Conservation (phyloP, 35 echinoderm and acorn worm species). For the Strongylocentrotus purpuratus region DNA sequence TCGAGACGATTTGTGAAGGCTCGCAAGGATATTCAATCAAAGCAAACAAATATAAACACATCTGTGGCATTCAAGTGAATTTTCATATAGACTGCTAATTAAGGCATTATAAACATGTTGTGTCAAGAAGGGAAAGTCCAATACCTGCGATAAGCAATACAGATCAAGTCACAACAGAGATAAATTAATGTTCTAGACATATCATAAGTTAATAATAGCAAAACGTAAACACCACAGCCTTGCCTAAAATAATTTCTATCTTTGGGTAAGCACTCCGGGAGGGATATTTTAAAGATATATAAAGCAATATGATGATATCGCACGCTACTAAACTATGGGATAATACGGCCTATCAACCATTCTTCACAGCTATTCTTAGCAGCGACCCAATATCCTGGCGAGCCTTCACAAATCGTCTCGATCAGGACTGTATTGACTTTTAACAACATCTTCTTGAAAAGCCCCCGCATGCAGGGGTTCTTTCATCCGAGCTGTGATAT, state of each 20-base stretch:
- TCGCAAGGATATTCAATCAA: no score
- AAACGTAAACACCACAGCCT: background rate
- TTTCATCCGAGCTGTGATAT: background rate
- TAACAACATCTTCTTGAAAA: constrained; percentile 4
- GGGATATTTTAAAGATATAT: background rate
- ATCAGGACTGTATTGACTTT: background rate
- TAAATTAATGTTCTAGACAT: no score
- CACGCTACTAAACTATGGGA: background rate
- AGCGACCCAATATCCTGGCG: background rate
- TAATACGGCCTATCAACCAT: background rate
- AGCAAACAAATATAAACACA: background rate
- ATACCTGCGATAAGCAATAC: background rate
- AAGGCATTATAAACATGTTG: background rate
- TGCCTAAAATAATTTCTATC: background rate
- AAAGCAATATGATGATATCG: background rate
- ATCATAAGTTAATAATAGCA: no score
- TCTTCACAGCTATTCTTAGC: background rate
- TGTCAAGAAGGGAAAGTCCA: background rate
- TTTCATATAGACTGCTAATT: no score
- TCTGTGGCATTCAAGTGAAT: background rate
- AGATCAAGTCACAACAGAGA: background rate
- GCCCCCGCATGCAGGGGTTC: background rate
- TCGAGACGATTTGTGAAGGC: no score
- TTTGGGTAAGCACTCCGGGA: background rate
- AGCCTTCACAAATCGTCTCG: background rate